These are phyloP conservation scores for Cairina moschata DNA, from an alignment of 2,113 vertebrate genomes.

Conservation along the genomic window DNA sequence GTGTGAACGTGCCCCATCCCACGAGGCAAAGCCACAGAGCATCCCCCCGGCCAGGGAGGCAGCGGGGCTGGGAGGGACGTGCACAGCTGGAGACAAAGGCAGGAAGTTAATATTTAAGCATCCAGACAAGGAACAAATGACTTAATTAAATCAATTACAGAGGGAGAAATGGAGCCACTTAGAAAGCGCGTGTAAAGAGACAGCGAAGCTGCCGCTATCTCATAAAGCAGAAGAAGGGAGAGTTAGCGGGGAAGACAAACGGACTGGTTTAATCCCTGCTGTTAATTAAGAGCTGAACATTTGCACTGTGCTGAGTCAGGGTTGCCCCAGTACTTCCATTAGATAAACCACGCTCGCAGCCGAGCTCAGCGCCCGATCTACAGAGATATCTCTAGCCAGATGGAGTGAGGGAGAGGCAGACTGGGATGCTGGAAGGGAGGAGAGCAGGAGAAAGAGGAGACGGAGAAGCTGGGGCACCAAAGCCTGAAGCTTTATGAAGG, in stretches of 20 bases:
- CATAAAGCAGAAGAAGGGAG: constrained; percentile 20
- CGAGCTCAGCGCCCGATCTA: rapidly evolving
- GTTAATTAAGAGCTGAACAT: constrained; percentile 32
- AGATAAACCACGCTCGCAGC: background rate
- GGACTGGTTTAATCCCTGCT: constrained; percentile 13
- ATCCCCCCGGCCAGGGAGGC: constrained; percentile 7
- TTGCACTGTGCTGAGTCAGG: background rate
- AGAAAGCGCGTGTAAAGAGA: constrained; percentile 40
- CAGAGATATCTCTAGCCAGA: rapidly evolving
- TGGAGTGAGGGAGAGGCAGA: background rate
- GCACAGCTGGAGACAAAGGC: constrained; percentile 61
- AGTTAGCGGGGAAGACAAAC: constrained; percentile 56
- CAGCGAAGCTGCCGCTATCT: background rate
- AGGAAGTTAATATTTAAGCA: constrained; percentile 73
- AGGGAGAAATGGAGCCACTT: constrained; percentile 57
- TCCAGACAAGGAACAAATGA: constrained; percentile 69
- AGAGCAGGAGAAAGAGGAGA: background rate
- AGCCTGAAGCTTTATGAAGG: background rate
- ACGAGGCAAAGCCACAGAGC: constrained; percentile 34
- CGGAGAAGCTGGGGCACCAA: background rate
- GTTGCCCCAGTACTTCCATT: background rate
- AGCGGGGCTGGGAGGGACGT: background rate
- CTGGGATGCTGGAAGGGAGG: background rate
- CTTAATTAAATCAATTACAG: constrained; percentile 74
- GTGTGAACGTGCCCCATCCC: constrained; percentile 1